Conservation (phyloP, 2,797 vertebrate species). For the Rhabdomys pumilio region DNA sequence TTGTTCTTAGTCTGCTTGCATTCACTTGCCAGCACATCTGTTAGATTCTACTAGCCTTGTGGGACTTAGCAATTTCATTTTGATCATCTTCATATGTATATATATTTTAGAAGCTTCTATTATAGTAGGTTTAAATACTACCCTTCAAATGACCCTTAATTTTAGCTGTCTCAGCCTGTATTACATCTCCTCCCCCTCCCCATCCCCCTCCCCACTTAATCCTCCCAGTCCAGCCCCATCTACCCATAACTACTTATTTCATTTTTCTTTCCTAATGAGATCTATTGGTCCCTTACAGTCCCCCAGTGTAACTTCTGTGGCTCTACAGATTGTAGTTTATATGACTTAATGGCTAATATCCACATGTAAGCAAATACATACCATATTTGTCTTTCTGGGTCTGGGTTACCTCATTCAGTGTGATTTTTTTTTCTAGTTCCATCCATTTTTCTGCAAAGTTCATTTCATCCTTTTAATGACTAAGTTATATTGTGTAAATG, state of each 20-base stretch:
- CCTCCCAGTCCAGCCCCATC: background rate
- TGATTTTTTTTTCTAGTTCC: background rate
- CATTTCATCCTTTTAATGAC: background rate
- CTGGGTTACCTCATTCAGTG: background rate
- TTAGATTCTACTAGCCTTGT: too few relatives aligned
- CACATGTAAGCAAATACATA: background rate
- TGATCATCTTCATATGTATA: background rate
- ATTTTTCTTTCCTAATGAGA: background rate
- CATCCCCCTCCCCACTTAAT: background rate
- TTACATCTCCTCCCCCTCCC: too few relatives aligned
- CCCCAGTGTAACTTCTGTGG: background rate
- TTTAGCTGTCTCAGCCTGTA: background rate
- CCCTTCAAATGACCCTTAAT: background rate
- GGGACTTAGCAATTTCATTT: background rate
- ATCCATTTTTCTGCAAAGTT: background rate
- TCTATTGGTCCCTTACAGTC: background rate
- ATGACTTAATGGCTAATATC: background rate
- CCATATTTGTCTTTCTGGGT: background rate
- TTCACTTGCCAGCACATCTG: too few relatives aligned
- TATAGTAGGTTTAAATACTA: background rate
- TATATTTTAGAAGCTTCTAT: background rate
- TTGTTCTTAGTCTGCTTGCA: too few relatives aligned
- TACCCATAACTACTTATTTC: background rate
- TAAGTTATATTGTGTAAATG: background rate
- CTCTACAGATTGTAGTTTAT: background rate